phyloP scores from a whole-genome alignment of 2,888 invertebrate species.

The Carabus problematicus region DNA sequence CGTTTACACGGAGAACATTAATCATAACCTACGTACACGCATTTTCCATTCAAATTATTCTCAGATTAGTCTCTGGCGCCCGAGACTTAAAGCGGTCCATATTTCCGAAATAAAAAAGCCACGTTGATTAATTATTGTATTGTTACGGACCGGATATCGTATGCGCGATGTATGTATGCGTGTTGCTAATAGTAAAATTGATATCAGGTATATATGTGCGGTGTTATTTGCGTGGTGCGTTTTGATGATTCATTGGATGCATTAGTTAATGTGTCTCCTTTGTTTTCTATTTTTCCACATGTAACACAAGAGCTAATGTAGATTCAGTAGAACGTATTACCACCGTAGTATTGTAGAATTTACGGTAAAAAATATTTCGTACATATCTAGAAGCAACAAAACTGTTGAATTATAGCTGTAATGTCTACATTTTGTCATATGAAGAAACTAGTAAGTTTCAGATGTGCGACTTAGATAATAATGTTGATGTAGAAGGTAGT shows the following conservation, averaged over 20 bases:
- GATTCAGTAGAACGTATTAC: too few relatives aligned
- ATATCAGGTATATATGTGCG: background rate
- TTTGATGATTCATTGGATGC: slow-evolving; percentile 24
- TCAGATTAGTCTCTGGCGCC: slow-evolving; percentile 34
- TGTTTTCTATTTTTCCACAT: background rate
- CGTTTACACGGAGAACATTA: too few relatives aligned
- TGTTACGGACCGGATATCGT: slow-evolving; percentile 8
- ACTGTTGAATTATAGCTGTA: too few relatives aligned
- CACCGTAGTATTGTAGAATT: too few relatives aligned
- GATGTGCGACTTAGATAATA: too few relatives aligned
- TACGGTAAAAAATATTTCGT: too few relatives aligned
- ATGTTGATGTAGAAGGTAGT: too few relatives aligned
- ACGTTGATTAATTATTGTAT: slow-evolving; percentile 37
- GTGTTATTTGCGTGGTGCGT: slow-evolving; percentile 17
- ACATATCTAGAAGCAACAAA: too few relatives aligned
- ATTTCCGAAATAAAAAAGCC: slow-evolving; percentile 29
- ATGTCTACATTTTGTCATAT: too few relatives aligned
- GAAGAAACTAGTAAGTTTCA: too few relatives aligned
- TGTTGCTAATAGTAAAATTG: background rate
- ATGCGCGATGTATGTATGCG: background rate
- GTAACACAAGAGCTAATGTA: too few relatives aligned
- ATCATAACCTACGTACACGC: slow-evolving; percentile 24
- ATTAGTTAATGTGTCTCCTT: slow-evolving; percentile 7
- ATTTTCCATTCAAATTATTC: slow-evolving; percentile 43
- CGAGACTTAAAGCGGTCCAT: slow-evolving; percentile 33